Base-by-base conservation (phyloP, 2,113 vertebrate genomes). In the Equus przewalskii region DNA sequence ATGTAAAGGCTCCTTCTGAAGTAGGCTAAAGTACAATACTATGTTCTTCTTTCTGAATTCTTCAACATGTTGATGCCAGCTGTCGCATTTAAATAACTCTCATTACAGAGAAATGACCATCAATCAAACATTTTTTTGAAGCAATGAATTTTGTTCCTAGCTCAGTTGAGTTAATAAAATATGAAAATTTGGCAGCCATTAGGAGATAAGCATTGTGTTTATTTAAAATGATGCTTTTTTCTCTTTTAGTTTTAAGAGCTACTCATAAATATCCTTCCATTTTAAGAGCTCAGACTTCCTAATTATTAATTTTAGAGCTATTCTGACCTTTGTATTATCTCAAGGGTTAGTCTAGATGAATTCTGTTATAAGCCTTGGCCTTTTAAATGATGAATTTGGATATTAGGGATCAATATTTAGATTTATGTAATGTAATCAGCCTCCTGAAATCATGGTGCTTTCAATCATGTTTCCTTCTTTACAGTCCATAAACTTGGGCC, bases 341-440 rank as follows among this genome's bases (percentile, higher is more conserved):
- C 56, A 89, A 64, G 28, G 18, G 12, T 89, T 73, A 75, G 15
- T 58, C 67, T 75, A 76, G 60, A 83, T 97, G 92, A 91, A 79
- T 95, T 12, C 51, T 94, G 15, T 65, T 54, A 84, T 76, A 89
- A 78, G 6, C 6, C 2, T 67, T 89, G 73, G 24, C 46, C 44
- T 96, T 97, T 97, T n/a, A 51, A 76, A 82, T 88, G 67, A 88
- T 79, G 30, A 84, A 92, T 97, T 92, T 98, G 15, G 6, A 62
- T 96, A 81, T 56, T 73, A 94, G n/a, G 6, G 64, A 94, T 88
- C 24, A 81, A 81, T 94, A 91, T 81, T 96, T 87, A 87, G 51
- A 83, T 79, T 91, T 93, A 49, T n/a, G 36, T 75, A 84, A 94
- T 92, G 5, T 41, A 78, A 69, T 73, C 54, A 67, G 1, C 7